phyloP scores from a whole-genome alignment of 2,113 vertebrate species.

The Clupea harengus region DNA sequence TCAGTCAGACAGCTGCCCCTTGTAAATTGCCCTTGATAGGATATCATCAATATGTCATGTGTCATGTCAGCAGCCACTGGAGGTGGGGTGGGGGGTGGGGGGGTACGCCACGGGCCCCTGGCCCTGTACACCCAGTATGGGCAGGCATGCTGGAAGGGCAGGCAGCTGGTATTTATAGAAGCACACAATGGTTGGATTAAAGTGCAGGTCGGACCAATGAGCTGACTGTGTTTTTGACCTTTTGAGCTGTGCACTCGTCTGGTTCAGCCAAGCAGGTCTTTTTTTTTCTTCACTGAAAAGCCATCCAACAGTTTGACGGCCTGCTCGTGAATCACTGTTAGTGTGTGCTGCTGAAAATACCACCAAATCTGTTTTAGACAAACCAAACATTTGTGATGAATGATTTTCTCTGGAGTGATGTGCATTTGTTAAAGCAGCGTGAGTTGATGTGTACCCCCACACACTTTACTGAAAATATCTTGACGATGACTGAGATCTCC shows the following conservation, averaged over 20 bases:
- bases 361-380: not conserved
- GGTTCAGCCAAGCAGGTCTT: not conserved
- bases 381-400: not conserved
- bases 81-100: slow-evolving; percentile 23
- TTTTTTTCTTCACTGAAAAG: not conserved
- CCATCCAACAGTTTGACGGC: not conserved
- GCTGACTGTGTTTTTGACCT: slow-evolving; percentile 41
- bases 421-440: not conserved
- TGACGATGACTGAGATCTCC: slow-evolving; percentile 27
- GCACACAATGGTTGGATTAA: slow-evolving; percentile 23
- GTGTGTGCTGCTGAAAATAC: not conserved
- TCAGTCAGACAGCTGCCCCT: not conserved
- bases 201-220: slow-evolving; percentile 34
- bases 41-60: slow-evolving; percentile 33
- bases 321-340: slow-evolving; percentile 3
- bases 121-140: slow-evolving; percentile 38
- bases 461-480: slow-evolving; percentile 10
- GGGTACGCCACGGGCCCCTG: slow-evolving; percentile 1
- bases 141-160: slow-evolving; percentile 41
- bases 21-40: not conserved
- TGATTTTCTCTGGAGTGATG: not conserved
- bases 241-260: not conserved
- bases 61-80: slow-evolving; percentile 35
- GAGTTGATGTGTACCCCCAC: not conserved
- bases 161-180: slow-evolving; percentile 42